A percentile compares a stretch with the other conserved stretches of the same genome.
Evolutionary conservation across 2,113 vertebrate species (phyloP).

Genomic region (Prietella phreatophila): DNA sequence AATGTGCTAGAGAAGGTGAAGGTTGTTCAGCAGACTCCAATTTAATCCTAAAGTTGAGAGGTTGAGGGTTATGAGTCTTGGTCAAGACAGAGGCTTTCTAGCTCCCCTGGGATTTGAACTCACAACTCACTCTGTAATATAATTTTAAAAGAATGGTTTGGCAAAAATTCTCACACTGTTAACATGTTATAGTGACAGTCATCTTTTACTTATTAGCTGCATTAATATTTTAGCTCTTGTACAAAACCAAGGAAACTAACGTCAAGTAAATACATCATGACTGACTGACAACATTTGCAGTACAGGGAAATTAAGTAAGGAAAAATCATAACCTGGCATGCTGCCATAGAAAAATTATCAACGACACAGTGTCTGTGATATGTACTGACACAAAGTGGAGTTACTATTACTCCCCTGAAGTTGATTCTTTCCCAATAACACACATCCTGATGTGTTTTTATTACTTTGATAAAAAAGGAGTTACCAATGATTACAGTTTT

Average conservation of each 20-base stretch:
- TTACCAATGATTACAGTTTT: not conserved
- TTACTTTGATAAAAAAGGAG: not conserved
- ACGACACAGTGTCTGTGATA: no score
- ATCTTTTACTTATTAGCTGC: not conserved
- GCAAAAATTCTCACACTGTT: not conserved
- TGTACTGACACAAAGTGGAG: not conserved
- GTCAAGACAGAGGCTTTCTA: not conserved
- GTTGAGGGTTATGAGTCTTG: not conserved
- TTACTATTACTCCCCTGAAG: not conserved
- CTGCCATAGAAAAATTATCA: not conserved
- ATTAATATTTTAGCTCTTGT: not conserved
- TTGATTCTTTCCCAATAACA: not conserved
- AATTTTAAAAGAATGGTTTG: not conserved
- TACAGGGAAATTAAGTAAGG: not conserved
- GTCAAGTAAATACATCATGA: not conserved
- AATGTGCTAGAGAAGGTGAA: not conserved
- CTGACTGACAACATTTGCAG: not conserved
- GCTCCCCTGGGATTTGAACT: not conserved
- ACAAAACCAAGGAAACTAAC: not conserved
- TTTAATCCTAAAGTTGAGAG: not conserved
- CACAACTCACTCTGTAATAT: not conserved
- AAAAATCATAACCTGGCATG: not conserved
- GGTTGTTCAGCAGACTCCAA: not conserved
- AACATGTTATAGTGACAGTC: not conserved
- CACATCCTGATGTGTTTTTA: not conserved